Conservation (phyloP, 2,888 invertebrate species). For the Heliconius ethilla region DNA sequence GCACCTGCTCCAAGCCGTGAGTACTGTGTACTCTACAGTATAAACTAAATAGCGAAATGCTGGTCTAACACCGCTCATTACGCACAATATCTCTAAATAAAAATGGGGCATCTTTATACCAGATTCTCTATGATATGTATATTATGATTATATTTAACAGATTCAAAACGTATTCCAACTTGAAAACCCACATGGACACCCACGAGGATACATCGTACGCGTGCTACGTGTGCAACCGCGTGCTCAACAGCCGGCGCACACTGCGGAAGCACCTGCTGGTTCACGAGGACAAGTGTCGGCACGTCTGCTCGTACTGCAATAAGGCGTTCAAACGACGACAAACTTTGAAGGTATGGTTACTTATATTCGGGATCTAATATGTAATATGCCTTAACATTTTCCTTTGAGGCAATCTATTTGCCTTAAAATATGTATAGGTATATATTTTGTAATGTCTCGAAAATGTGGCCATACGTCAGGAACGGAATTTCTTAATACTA, state of each 20-base stretch:
- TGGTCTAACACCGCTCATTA: background rate
- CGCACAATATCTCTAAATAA: background rate
- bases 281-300: constrained; percentile 78
- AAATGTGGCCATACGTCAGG: no score
- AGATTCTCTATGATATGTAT: background rate
- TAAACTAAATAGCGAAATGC: no score
- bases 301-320: constrained; percentile 80
- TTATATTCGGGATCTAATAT: no score
- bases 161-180: constrained; percentile 80
- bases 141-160: constrained; percentile 51
- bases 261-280: constrained; percentile 79
- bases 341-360: constrained; percentile 67
- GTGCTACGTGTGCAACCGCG: constrained; percentile 77
- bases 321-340: constrained; percentile 80
- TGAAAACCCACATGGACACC: constrained; percentile 81
- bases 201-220: constrained; percentile 80
- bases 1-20: constrained; percentile 76
- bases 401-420: no score
- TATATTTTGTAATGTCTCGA: no score
- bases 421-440: no score
- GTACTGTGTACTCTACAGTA: constrained; percentile 36
- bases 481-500: no score
- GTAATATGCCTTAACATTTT: no score
- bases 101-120: background rate
- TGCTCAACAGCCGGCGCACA: constrained; percentile 79